Evolutionary conservation across 2,888 invertebrate species (phyloP).

Genomic region (Spilosoma lubricipeda): DNA sequence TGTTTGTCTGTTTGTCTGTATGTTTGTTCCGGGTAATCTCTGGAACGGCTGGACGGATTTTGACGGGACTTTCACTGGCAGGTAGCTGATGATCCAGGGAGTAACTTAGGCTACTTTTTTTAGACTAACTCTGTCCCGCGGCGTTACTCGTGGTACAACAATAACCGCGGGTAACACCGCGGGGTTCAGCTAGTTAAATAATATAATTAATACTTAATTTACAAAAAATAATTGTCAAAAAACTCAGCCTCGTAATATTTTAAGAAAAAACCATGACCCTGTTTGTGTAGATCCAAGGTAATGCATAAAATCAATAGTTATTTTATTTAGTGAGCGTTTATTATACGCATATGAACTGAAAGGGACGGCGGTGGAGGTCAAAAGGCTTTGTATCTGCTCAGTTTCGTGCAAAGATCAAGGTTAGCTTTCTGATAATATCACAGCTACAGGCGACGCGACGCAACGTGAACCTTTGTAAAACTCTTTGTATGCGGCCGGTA

Average conservation of each 20-base stretch:
- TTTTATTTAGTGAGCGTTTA: slow-evolving; percentile 30
- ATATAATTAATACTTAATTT: background rate
- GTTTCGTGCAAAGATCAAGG: slow-evolving; percentile 75
- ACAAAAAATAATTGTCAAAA: background rate
- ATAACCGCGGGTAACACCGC: no score
- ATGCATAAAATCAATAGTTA: slow-evolving; percentile 39
- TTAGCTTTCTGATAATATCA: slow-evolving; percentile 62
- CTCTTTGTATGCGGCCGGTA: background rate
- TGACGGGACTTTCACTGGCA: no score
- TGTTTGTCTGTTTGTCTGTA: no score
- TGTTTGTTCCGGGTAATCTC: no score
- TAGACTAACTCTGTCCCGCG: no score
- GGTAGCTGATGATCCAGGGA: no score
- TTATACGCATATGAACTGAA: slow-evolving; percentile 42
- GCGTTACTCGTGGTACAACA: no score
- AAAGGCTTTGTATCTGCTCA: slow-evolving; percentile 48
- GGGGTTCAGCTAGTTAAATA: no score
- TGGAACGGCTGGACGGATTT: no score
- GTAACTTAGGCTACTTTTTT: no score
- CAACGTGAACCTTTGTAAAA: slow-evolving; percentile 42
- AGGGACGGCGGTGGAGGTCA: slow-evolving; percentile 61
- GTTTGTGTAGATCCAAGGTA: slow-evolving; percentile 46
- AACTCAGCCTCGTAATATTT: slow-evolving; percentile 23
- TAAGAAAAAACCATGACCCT: slow-evolving; percentile 31
- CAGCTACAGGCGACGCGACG: slow-evolving; percentile 35